Conservation (phyloP, 2,888 invertebrate species). For the Elmis aenea region DNA sequence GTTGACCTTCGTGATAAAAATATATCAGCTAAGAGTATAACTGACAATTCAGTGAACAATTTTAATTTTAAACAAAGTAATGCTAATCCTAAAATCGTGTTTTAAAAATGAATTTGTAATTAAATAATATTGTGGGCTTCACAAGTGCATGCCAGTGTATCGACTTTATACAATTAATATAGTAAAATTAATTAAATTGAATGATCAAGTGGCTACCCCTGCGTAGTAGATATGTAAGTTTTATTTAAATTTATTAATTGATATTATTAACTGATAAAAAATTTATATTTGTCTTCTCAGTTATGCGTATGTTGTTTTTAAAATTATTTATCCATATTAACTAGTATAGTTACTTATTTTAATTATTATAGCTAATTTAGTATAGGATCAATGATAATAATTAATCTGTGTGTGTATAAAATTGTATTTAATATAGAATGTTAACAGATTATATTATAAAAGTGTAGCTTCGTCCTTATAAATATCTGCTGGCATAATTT, state of each 20-base stretch:
- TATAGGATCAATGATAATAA: conserved; percentile 9
- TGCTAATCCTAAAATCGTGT: too few relatives aligned
- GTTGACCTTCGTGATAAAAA: too few relatives aligned
- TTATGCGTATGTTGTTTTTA: conserved; percentile 6
- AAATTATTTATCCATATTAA: conserved; percentile 16
- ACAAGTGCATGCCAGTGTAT: too few relatives aligned
- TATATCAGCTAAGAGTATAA: too few relatives aligned
- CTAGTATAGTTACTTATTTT: conserved; percentile 18
- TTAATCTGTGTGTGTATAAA: conserved; percentile 13
- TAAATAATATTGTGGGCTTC: too few relatives aligned
- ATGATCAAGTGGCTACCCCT: too few relatives aligned
- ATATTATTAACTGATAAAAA: conserved; percentile 6
- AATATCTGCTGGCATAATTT: too few relatives aligned
- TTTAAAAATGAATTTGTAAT: too few relatives aligned
- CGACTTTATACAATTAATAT: too few relatives aligned
- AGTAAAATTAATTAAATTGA: too few relatives aligned
- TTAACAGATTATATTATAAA: conserved; percentile 6
- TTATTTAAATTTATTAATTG: conserved; percentile 13
- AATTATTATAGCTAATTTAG: conserved; percentile 14
- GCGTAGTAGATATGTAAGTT: conserved; percentile 17
- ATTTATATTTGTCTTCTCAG: conserved; percentile 2
- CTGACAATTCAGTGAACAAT: too few relatives aligned
- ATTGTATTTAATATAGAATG: conserved; percentile 13
- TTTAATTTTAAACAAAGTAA: too few relatives aligned
- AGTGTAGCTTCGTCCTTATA: conserved; percentile 9